Conservation (phyloP, 2,797 vertebrate species). For the Pseudocheirus occidentalis region DNA sequence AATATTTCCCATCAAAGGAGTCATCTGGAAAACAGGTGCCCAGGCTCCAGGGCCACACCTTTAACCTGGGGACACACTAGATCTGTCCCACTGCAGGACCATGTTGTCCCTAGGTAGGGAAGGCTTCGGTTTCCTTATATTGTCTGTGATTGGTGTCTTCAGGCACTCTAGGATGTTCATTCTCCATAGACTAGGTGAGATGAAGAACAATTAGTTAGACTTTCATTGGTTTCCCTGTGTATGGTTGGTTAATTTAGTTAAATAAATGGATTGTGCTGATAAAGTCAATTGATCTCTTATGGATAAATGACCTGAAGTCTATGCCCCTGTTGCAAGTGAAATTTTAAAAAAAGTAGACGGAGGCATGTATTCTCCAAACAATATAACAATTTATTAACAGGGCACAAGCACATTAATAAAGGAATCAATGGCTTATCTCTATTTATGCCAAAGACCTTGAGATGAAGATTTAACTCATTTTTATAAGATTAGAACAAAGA, state of each 20-base stretch:
- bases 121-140: background rate
- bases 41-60: background rate
- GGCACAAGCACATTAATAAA: background rate
- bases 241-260: background rate
- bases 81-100: background rate
- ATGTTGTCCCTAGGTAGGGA: background rate
- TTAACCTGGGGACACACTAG: background rate
- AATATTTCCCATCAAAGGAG: background rate
- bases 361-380: background rate
- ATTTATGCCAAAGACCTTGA: background rate
- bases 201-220: background rate
- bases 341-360: background rate
- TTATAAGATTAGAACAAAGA: background rate
- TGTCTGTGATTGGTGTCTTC: background rate
- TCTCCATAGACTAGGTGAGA: background rate
- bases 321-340: background rate
- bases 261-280: background rate
- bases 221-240: background rate
- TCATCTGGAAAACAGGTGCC: background rate
- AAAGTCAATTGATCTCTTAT: background rate
- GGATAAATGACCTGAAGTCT: background rate
- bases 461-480: background rate
- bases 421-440: background rate
- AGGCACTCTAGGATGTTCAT: background rate
- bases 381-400: background rate